Conservation (phyloP, 2,113 vertebrate genomes). For the Tachycineta bicolor region DNA sequence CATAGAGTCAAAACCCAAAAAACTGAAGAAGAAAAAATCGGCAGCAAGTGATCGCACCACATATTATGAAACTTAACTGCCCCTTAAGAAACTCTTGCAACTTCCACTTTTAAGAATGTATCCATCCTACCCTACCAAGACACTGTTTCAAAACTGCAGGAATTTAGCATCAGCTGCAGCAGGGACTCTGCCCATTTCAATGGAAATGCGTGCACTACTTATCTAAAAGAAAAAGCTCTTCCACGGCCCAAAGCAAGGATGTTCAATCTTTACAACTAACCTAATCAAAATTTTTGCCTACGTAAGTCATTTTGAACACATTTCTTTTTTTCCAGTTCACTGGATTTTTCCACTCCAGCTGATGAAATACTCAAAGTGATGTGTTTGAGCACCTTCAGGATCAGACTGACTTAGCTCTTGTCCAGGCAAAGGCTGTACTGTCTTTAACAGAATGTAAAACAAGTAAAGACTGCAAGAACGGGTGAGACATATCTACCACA, state of each 20-base stretch:
- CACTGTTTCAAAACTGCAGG: neutral
- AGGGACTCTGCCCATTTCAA: neutral
- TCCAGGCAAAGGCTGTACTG: neutral
- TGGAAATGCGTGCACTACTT: neutral
- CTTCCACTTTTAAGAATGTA: constrained; percentile 33
- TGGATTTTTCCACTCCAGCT: neutral
- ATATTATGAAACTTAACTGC: constrained; percentile 32
- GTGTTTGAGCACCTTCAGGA: neutral
- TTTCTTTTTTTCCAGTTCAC: neutral
- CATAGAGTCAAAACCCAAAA: neutral
- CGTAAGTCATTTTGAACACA: neutral
- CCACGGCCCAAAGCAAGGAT: neutral
- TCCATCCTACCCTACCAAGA: neutral
- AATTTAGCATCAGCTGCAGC: neutral
- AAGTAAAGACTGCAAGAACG: neutral
- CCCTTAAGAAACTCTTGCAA: constrained; percentile 36
- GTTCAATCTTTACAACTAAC: constrained; percentile 4
- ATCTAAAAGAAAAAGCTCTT: neutral
- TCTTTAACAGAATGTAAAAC: neutral
- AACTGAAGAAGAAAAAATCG: neutral
- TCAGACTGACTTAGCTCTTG: neutral
- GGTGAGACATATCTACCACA: neutral
- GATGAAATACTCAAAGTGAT: neutral
- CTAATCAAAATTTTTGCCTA: neutral
- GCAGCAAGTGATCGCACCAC: neutral